Base-by-base conservation (phyloP, 1,140 invertebrate genomes). In the Schlechtendalia chinensis region DNA sequence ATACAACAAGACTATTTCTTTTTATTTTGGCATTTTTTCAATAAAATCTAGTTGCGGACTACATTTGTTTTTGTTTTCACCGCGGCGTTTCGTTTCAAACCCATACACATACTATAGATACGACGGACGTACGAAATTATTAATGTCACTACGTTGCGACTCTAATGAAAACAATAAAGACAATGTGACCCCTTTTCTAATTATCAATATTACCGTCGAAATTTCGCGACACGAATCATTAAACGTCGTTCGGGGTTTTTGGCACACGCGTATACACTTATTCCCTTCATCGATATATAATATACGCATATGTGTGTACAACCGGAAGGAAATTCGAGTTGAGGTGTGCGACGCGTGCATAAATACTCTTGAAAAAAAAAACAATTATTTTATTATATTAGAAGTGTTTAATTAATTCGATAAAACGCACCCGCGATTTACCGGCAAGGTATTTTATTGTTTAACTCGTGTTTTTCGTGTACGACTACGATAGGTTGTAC, bases 181-280 rank as follows among this genome's bases (percentile, higher is more conserved):
- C 45, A 17, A 50, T 50, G 22, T 27, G 22, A 69, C 22, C 67
- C 22, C 45, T 50, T 69, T 69, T 69, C 22, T 69, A 69, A 50
- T 69, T 27, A 69, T 69, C 22, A 50, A n/a, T 67, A 67, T 74
- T 16, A 10, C 8, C 17, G 27, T 58, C 54, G 56, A 39, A 59
- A 39, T 58, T 45, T 77, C 22, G 32, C 56, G 56, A 77, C 74
- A 77, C 54, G 56, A 77, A 77, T 77, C 74, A 59, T 56, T 77
- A 47, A 77, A 56, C 22, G 2, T 50, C 17, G 8, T 39, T 4
- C 32, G 32, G 32, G 65, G 12, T 16, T 47, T 24, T 67, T 8
- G 5, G 17, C 2, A 22, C n/a, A 16, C 16, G 12, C 16, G 39
- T 16, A 4, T 47, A 0, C 45, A 10, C 1, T 4, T 19, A 22